Conservation (phyloP, 2,113 vertebrate species). For the Ahaetulla prasina region DNA sequence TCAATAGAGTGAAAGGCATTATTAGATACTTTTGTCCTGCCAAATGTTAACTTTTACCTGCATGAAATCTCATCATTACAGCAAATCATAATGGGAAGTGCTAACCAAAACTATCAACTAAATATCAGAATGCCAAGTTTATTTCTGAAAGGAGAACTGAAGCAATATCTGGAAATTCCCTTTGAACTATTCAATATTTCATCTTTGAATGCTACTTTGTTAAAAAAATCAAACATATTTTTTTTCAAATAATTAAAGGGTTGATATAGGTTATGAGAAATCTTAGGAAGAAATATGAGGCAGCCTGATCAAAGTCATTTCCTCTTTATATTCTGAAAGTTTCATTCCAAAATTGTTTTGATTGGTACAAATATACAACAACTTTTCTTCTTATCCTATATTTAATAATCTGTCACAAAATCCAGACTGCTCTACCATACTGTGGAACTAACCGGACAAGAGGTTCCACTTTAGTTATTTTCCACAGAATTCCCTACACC, state of each 20-base stretch:
- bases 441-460: not conserved
- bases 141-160: not conserved
- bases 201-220: not conserved
- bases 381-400: not conserved
- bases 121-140: not conserved
- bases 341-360: not conserved
- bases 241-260: not conserved
- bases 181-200: not conserved
- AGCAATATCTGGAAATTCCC: not conserved
- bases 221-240: not conserved
- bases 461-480: not conserved
- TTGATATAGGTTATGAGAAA: constrained; percentile 7
- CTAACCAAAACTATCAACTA: not conserved
- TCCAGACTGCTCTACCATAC: not conserved
- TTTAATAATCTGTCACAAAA: not conserved
- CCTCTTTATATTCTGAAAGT: not conserved
- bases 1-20: not conserved
- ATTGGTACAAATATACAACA: not conserved
- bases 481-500: not conserved
- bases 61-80: not conserved
- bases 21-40: not conserved
- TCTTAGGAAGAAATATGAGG: not conserved
- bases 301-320: not conserved
- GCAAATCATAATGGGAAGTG: not conserved
- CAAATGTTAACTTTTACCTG: not conserved